Evolutionary conservation across 2,888 invertebrate species (phyloP), one percentile per base, ranked within the genome.

Genomic region (Brachynemurus nebulosus): DNA sequence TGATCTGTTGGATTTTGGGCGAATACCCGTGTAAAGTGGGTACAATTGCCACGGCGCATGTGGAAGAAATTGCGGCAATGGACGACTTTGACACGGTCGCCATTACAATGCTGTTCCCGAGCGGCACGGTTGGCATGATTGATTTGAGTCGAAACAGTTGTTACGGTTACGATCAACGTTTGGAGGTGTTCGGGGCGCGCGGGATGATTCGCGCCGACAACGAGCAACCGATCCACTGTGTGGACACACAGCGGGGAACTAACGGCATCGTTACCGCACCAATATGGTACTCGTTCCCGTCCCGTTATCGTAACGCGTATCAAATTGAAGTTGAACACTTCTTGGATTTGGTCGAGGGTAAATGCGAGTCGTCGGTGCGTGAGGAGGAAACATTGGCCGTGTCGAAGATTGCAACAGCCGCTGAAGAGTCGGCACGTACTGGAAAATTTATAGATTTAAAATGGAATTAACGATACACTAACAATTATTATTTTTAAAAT

Each of bases 101-200:
- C 2, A 72, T 72, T 41, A 60, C 71, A 3, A 59, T 80, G 27
- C 70, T 73, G 36, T 81, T 74, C 56, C 70, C 75, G 0, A 74
- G 74, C 33, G 80, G 80, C 2, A 69, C 74, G 2, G 58, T 80
- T 18, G 77, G 69, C 3, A 64, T 73, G 40, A 73, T 78, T 36
- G 80, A 82, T 57, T 63, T 76, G 45, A 76, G 75, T 51, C 66
- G 80, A 23, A 71, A 68, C 57, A 70, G 74, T 23, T 61, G 62
- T 9, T 79, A 76, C 53, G 80, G 81, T 2, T 80, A 80, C 52
- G 81, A 81, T 50, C 79, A 80, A 57, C 67, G 81, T 48, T 55
- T 80, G 0, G 81, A 82, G 63, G 56, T 55, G 45, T 76, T 76
- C 50, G 78, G 77, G 36, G 66, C 70, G 14, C 71, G 69, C 53